Percentiles rank a stretch among this genome's conserved stretches.
These are phyloP conservation scores for Tolmerus cingulatus DNA, from an alignment of 2,888 invertebrate genomes.

Conservation along the genomic window DNA sequence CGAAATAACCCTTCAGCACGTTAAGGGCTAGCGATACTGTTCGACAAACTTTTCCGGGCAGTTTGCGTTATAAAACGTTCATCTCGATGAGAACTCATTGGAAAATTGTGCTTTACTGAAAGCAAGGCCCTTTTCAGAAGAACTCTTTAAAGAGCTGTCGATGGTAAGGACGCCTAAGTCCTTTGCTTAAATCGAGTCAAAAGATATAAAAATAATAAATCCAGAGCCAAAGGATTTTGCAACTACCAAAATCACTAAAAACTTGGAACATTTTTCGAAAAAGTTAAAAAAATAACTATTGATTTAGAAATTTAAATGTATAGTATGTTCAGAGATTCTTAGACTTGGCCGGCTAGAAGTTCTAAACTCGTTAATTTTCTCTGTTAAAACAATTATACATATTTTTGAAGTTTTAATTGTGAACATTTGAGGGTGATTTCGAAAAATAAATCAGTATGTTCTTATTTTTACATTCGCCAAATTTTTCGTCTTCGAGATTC, in stretches of 20 bases:
- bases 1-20: constrained; percentile 1
- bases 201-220: neutral
- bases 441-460: too few species aligned
- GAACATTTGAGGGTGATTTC: too few species aligned
- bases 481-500: too few species aligned
- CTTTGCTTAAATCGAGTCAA: neutral
- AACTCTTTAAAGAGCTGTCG: neutral
- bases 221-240: neutral
- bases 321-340: too few species aligned
- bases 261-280: too few species aligned
- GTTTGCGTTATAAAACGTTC: neutral
- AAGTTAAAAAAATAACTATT: too few species aligned
- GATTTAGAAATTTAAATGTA: too few species aligned
- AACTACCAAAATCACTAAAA: neutral
- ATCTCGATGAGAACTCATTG: neutral
- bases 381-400: too few species aligned
- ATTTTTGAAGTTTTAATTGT: too few species aligned
- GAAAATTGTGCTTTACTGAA: neutral
- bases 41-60: neutral
- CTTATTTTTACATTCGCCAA: too few species aligned
- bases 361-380: too few species aligned
- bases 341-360: too few species aligned
- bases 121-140: neutral
- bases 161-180: neutral
- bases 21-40: neutral